Conservation (phyloP, 2,113 vertebrate genomes). For the Aplodontia rufa region DNA sequence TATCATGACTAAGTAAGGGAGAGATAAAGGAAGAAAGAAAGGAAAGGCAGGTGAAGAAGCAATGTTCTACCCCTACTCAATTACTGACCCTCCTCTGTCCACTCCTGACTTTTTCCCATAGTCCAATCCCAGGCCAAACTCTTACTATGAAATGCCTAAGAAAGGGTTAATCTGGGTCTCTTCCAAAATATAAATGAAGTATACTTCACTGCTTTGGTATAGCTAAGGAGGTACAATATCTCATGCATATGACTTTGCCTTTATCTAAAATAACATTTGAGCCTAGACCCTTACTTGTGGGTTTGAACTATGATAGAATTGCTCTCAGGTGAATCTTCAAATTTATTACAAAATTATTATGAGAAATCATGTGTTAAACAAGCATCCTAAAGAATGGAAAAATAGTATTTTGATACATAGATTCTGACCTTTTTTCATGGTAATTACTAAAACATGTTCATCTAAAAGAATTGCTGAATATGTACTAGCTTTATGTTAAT, state of each 20-base stretch:
- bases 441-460: neutral
- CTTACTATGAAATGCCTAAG: neutral
- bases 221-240: neutral
- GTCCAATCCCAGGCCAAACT: neutral
- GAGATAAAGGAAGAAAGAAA: neutral
- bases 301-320: neutral
- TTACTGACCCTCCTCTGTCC: neutral
- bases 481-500: neutral
- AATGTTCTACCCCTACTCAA: neutral
- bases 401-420: neutral
- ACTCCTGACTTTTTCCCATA: neutral
- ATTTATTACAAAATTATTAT: neutral
- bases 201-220: neutral
- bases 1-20: neutral
- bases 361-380: neutral
- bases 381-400: neutral
- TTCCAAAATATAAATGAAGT: neutral
- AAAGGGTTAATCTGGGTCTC: neutral
- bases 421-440: neutral
- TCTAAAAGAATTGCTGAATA: neutral
- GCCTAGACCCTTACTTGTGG: neutral
- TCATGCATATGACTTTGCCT: neutral
- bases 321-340: neutral
- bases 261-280: neutral
- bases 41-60: neutral